A percentile compares a stretch with the other conserved stretches of the same genome.
Evolutionary conservation across 2,113 vertebrate species (phyloP).

Genomic region (Arizona elegans): DNA sequence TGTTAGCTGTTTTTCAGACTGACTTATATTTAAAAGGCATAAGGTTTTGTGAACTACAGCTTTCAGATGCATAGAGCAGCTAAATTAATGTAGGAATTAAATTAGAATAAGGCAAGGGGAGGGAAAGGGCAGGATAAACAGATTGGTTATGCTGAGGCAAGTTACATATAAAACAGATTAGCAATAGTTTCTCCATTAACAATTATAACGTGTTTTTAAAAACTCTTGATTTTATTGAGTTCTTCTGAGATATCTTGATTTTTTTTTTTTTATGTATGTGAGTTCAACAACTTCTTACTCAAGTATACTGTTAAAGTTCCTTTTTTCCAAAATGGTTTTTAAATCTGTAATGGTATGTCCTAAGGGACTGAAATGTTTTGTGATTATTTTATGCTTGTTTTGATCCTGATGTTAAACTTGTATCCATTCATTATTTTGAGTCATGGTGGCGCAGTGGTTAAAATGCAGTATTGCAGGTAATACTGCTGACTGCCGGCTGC

Average conservation of each 20-base stretch:
- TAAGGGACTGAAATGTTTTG: background rate
- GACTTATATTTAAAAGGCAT: background rate
- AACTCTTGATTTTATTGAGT: background rate
- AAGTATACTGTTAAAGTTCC: background rate
- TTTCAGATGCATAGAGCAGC: background rate
- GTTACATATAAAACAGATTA: background rate
- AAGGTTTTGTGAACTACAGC: background rate
- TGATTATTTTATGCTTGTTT: background rate
- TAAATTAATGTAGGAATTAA: background rate
- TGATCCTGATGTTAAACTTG: background rate
- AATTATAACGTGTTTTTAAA: background rate
- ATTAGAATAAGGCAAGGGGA: background rate
- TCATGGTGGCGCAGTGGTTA: background rate
- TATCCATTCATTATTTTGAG: background rate
- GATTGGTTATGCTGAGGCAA: background rate
- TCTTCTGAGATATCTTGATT: background rate
- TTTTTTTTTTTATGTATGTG: background rate
- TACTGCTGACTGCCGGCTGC: background rate
- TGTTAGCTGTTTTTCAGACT: background rate
- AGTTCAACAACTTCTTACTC: background rate
- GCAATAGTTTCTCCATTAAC: background rate
- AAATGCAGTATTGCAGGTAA: background rate
- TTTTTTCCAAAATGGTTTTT: background rate
- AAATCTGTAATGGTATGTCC: background rate
- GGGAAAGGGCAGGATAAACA: background rate